These are phyloP conservation scores for Monodelphis domestica DNA, from an alignment of 2,797 vertebrate species.

Conservation along the genomic window DNA sequence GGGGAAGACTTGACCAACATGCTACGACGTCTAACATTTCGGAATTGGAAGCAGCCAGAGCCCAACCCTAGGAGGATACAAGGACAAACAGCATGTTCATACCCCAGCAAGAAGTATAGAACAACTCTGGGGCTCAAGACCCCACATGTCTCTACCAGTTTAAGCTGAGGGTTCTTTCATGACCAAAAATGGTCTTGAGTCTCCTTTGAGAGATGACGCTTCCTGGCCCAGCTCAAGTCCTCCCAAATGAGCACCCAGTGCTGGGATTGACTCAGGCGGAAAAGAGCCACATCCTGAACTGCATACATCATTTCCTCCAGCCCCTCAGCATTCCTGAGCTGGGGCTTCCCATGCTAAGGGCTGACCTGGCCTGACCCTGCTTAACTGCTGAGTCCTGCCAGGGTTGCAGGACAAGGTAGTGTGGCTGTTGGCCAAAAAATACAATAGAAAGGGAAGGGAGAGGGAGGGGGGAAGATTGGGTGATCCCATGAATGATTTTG, in stretches of 20 bases:
- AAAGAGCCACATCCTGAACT: slow-evolving; percentile 10
- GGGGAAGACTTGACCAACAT: background rate
- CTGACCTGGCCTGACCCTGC: slow-evolving; percentile 7
- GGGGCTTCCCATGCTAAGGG: background rate
- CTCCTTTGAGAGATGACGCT: background rate
- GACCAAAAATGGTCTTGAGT: background rate
- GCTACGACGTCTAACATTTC: background rate
- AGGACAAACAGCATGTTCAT: background rate
- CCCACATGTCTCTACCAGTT: background rate
- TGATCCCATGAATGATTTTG: background rate
- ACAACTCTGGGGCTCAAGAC: too few species aligned
- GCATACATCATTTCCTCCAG: slow-evolving; percentile 9
- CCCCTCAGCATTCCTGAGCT: background rate
- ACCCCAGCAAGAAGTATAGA: background rate
- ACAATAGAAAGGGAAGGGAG: background rate
- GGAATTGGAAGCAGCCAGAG: background rate
- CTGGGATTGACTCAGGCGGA: slow-evolving; percentile 13
- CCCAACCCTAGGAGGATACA: background rate
- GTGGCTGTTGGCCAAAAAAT: background rate
- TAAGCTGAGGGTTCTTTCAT: background rate
- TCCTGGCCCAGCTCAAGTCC: background rate
- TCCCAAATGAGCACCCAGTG: background rate
- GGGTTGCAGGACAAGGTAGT: background rate
- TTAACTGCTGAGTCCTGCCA: background rate
- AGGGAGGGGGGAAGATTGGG: background rate